Evolutionary conservation across 2,797 vertebrate genomes (phyloP).

Genomic region (Chaetophractus vellerosus): DNA sequence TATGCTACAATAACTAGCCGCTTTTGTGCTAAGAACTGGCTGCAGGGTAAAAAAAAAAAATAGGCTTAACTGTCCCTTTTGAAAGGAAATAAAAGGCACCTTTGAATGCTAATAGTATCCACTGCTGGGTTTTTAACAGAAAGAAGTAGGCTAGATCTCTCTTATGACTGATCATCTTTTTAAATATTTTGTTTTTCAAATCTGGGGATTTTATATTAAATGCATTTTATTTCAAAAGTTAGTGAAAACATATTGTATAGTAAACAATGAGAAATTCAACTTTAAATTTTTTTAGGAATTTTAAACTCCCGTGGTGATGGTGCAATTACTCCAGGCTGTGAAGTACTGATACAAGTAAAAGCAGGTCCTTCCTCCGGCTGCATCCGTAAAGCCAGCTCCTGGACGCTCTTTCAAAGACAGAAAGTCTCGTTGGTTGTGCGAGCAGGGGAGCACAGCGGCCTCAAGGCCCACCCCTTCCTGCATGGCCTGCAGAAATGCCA

Average conservation of each 20-base stretch:
- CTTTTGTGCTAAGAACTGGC: background rate
- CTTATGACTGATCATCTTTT: background rate
- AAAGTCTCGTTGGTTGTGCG: too few relatives aligned
- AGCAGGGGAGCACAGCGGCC: too few relatives aligned
- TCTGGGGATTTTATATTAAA: background rate
- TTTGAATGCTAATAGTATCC: constrained; percentile 1
- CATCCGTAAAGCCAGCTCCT: too few relatives aligned
- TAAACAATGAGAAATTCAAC: constrained; percentile 17
- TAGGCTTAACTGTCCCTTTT: background rate
- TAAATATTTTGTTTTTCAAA: constrained; percentile 4
- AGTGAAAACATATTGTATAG: background rate
- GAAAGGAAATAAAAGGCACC: constrained; percentile 1
- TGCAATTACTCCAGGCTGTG: background rate
- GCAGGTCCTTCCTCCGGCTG: too few relatives aligned
- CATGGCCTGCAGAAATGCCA: too few relatives aligned
- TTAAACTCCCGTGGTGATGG: background rate
- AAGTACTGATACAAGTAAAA: background rate
- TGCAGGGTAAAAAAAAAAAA: background rate
- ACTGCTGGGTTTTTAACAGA: background rate
- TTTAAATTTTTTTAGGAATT: background rate
- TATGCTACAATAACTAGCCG: background rate
- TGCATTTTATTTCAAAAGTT: constrained; percentile 26
- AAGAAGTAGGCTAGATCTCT: background rate
- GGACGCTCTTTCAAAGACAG: too few relatives aligned
- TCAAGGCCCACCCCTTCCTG: too few relatives aligned